phyloP scores from a whole-genome alignment of 1,140 invertebrate species.

The Liolophura sinensis region DNA sequence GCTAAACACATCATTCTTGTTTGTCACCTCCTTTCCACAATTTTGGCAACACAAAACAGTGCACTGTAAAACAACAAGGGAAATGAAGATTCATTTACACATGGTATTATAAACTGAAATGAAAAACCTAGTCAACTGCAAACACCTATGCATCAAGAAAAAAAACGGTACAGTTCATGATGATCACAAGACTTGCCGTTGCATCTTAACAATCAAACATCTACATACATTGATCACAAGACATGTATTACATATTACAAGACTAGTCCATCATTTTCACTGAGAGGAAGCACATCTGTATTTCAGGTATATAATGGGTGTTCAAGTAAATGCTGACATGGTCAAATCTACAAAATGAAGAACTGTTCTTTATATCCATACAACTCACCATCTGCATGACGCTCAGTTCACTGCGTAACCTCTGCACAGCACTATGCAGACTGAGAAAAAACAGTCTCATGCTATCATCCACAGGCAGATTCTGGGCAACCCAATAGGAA shows the following conservation, averaged over 20 bases:
- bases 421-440: constrained; percentile 68
- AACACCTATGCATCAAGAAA: neutral
- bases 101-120: neutral
- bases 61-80: constrained; percentile 57
- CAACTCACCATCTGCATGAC: constrained; percentile 64
- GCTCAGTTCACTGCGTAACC: constrained; percentile 69
- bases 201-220: too few species aligned
- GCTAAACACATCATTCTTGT: constrained; percentile 74
- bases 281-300: too few species aligned
- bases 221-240: too few species aligned
- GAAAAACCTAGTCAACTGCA: neutral
- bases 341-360: neutral
- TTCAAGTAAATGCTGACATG: too few species aligned
- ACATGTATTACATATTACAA: too few species aligned
- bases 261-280: too few species aligned
- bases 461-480: constrained; percentile 69
- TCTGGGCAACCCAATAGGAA: constrained; percentile 79
- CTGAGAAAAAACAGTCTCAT: constrained; percentile 66
- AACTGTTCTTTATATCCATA: neutral
- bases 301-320: too few species aligned
- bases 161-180: too few species aligned
- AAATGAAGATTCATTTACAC: neutral
- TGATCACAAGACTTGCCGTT: too few species aligned
- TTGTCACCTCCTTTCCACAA: constrained; percentile 68
- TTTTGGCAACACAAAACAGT: constrained; percentile 69